phyloP scores from a whole-genome alignment of 2,888 invertebrate species.

The Rhagium mordax region DNA sequence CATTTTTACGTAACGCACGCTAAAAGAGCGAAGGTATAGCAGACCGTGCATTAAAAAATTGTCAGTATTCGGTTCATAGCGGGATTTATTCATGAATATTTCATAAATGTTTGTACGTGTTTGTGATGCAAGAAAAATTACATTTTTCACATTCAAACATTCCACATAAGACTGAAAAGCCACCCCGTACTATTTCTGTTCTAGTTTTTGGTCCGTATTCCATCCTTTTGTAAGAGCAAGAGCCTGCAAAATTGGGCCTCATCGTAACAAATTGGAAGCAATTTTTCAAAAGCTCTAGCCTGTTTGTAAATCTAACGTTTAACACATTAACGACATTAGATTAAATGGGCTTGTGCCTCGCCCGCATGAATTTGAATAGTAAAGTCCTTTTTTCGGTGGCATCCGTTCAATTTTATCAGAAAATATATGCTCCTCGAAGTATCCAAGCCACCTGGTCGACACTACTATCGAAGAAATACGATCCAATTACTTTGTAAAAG shows the following conservation, averaged over 20 bases:
- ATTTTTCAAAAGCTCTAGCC: background rate
- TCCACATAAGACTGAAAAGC: too few species aligned
- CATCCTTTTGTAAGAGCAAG: too few species aligned
- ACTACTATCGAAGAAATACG: background rate
- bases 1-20: background rate
- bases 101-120: too few species aligned
- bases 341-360: background rate
- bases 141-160: too few species aligned
- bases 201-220: too few species aligned
- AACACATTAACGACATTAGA: too few species aligned
- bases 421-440: background rate
- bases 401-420: background rate
- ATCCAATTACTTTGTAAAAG: background rate
- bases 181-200: too few species aligned
- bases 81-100: too few species aligned
- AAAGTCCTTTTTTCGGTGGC: background rate
- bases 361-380: background rate
- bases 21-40: background rate
- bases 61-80: background rate
- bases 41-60: background rate
- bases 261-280: background rate
- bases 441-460: background rate
- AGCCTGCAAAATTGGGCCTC: too few species aligned
- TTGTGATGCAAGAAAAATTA: too few species aligned
- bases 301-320: background rate